Conservation (phyloP, 2,113 vertebrate genomes). For the Campylomormyrus numenius region DNA sequence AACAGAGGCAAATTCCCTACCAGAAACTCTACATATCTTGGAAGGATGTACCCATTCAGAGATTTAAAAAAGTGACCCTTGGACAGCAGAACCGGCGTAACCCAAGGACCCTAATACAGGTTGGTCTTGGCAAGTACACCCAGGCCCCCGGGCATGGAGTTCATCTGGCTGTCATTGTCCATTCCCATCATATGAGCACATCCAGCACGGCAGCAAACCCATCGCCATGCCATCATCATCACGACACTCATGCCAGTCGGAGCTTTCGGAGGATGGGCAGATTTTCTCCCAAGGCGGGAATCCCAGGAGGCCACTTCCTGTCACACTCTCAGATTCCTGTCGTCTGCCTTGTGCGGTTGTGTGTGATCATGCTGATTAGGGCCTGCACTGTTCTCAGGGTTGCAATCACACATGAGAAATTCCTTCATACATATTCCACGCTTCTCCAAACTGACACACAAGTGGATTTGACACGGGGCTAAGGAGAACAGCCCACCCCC, state of each 20-base stretch:
- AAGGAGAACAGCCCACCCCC: neutral
- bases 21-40: neutral
- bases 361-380: neutral
- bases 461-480: neutral
- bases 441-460: neutral
- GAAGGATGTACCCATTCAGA: neutral
- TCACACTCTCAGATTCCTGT: neutral
- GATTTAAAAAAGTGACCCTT: neutral
- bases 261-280: neutral
- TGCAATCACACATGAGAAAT: neutral
- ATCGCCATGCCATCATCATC: neutral
- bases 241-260: neutral
- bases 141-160: neutral
- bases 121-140: constrained; percentile 17
- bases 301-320: neutral
- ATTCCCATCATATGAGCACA: neutral
- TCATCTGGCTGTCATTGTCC: neutral
- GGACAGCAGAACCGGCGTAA: constrained; percentile 44
- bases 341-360: neutral
- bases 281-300: neutral
- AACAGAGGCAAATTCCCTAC: neutral
- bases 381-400: neutral
- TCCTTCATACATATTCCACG: neutral
- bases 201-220: neutral
- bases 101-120: constrained; percentile 57